Conservation (phyloP, 2,113 vertebrate species). For the Gymnobelideus leadbeateri region DNA sequence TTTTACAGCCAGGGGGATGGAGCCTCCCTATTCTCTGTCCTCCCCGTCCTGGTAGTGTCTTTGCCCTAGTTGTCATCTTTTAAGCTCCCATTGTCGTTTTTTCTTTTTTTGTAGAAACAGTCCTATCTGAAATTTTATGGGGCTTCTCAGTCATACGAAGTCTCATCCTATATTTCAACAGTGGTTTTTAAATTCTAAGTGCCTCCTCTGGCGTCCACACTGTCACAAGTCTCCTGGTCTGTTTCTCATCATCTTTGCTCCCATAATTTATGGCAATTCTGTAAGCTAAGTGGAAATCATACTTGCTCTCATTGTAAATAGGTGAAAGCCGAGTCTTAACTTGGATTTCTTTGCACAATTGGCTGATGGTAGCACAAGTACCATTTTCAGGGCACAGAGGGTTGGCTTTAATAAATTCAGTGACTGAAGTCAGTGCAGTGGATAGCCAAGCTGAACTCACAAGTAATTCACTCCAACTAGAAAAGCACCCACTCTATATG, state of each 20-base stretch:
- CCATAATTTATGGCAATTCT: too few relatives aligned
- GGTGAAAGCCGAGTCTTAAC: too few relatives aligned
- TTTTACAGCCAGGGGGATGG: not conserved
- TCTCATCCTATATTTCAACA: not conserved
- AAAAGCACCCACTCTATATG: not conserved
- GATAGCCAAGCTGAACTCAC: too few relatives aligned
- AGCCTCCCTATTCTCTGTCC: not conserved
- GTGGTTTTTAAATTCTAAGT: too few relatives aligned
- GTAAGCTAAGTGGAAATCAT: too few relatives aligned
- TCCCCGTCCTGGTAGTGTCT: too few relatives aligned
- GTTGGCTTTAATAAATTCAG: not conserved
- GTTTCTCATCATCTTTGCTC: too few relatives aligned
- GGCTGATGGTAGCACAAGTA: not conserved
- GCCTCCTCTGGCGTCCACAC: too few relatives aligned
- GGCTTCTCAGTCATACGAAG: not conserved
- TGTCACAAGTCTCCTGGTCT: too few relatives aligned
- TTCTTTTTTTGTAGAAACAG: not conserved
- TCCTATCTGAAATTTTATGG: accelerated
- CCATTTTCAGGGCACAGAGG: too few relatives aligned
- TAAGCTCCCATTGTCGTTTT: not conserved
- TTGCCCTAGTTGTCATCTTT: not conserved
- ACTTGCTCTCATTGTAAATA: too few relatives aligned
- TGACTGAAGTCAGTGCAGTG: not conserved
- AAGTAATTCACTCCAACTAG: not conserved
- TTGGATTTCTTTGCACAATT: too few relatives aligned